Percentiles rank a stretch among this genome's conserved stretches.
Evolutionary conservation across 2,113 vertebrate genomes (phyloP).

Genomic region (Callipepla squamata): DNA sequence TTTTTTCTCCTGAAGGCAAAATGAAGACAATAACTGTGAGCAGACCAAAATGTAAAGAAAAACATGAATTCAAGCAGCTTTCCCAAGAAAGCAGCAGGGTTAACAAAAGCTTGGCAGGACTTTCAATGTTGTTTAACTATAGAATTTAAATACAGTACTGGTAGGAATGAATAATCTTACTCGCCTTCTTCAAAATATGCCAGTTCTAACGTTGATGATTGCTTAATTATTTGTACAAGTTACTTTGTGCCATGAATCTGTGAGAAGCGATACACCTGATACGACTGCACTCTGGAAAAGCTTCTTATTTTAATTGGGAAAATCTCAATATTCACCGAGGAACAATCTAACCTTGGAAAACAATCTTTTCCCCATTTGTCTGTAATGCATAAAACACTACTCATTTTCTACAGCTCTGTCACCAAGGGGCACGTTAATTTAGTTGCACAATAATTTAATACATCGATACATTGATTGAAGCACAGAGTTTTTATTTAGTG

Average conservation of each 20-base stretch:
- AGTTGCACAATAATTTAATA: constrained; percentile 46
- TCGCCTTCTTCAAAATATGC: not conserved
- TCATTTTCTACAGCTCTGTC: constrained; percentile 38
- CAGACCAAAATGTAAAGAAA: not conserved
- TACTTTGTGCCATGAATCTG: not conserved
- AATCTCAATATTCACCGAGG: constrained; percentile 16
- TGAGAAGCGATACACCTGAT: not conserved
- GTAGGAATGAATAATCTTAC: not conserved
- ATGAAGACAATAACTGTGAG: not conserved
- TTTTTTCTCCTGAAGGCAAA: not conserved
- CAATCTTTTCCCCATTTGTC: constrained; percentile 46
- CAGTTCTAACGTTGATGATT: not conserved
- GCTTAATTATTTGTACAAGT: not conserved
- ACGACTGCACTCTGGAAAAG: not conserved
- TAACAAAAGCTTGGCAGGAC: not conserved
- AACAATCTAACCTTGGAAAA: constrained; percentile 61
- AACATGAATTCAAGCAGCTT: not conserved
- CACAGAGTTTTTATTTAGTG: not conserved
- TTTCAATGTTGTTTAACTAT: not conserved
- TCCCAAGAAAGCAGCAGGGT: not conserved
- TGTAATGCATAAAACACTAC: constrained; percentile 61
- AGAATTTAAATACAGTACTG: not conserved
- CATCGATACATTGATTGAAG: constrained; percentile 40
- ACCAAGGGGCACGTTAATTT: constrained; percentile 46
- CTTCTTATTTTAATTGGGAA: constrained; percentile 28